A percentile compares a stretch with the other conserved stretches of the same genome.
phyloP scores from a whole-genome alignment of 2,113 vertebrate genomes.

The Xiphophorus maculatus region DNA sequence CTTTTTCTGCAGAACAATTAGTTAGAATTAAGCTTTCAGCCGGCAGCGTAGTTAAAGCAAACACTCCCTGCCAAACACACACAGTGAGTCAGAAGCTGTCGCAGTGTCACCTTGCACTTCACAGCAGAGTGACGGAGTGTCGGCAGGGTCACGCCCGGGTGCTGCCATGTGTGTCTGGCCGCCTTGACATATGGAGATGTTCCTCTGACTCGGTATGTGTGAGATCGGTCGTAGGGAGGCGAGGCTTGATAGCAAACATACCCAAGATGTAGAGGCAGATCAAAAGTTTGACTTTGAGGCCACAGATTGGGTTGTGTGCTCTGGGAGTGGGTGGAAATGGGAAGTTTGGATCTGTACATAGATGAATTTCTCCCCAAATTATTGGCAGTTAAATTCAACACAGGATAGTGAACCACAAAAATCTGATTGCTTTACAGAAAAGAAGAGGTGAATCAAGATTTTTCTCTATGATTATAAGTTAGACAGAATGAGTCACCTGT shows the following conservation, averaged over 20 bases:
- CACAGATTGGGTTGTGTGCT: background rate
- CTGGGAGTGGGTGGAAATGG: background rate
- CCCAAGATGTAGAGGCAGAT: constrained; percentile 25
- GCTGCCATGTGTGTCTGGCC: constrained; percentile 31
- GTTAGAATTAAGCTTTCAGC: constrained; percentile 63
- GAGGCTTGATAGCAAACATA: constrained; percentile 35
- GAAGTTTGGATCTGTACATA: constrained; percentile 9
- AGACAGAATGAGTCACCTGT: no score
- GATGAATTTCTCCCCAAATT: no score
- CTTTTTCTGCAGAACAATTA: constrained; percentile 57
- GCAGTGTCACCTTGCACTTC: constrained; percentile 59
- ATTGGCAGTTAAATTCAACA: no score
- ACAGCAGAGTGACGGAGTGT: constrained; percentile 61
- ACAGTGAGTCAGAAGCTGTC: constrained; percentile 21
- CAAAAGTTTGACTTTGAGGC: constrained; percentile 14
- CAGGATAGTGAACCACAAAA: no score
- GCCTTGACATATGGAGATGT: constrained; percentile 60
- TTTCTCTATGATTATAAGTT: no score
- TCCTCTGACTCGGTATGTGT: constrained; percentile 27
- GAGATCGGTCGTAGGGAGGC: background rate
- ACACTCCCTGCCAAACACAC: constrained; percentile 2
- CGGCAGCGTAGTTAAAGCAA: background rate
- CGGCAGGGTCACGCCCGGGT: constrained; percentile 57
- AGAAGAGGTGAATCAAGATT: no score
- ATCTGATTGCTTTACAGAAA: no score